Base-by-base conservation (phyloP, 2,113 vertebrate genomes). In the Puffinus mauretanicus region DNA sequence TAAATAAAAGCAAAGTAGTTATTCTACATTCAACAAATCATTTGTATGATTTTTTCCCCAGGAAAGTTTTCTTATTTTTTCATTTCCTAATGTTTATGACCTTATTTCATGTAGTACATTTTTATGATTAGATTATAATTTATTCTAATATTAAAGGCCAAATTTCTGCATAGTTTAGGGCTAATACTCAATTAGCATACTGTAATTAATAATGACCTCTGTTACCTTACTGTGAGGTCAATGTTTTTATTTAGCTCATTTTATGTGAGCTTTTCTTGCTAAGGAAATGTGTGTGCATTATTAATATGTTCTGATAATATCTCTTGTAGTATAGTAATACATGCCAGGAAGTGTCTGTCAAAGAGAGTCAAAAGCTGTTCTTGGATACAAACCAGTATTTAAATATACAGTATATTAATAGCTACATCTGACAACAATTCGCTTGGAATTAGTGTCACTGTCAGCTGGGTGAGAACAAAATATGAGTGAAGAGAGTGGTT, bases 401-500 rank as follows among this genome's bases (percentile, higher is more conserved):
- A 93, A 94, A 93, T 94, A 62, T 40, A 78, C 54, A 84, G 8
- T 38, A 4, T 79, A 84, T 92, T 93, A 93, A 93, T 96, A 94
- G 61, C 66, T 73, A 44, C 51, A 88, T 92, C 71, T 80, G 76
- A 73, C 69, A 94, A 85, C 44, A 80, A 26, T 82, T 86, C 54
- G 92, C 44, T 76, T 87, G 75, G 44, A 75, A 95, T 94, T 88
- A 86, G 30, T 82, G 60, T 80, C 91, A 88, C 55, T 82, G 80
- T 66, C 90, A 95, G 55, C 55, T 85, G 82, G 18, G 16, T 66
- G 79, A 96, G 79, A 88, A 77, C 16, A 75, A 91, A 94, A 80
- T 60, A 78, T 2, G 46, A 83, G 47, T 13, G 8, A 82, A 87
- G 42, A 79, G 24, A 60, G 21, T 10, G 40, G 14, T 60, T 79